These are phyloP conservation scores for Rhynchophorus ferrugineus DNA, from an alignment of 1,140 invertebrate species.

Conservation along the genomic window DNA sequence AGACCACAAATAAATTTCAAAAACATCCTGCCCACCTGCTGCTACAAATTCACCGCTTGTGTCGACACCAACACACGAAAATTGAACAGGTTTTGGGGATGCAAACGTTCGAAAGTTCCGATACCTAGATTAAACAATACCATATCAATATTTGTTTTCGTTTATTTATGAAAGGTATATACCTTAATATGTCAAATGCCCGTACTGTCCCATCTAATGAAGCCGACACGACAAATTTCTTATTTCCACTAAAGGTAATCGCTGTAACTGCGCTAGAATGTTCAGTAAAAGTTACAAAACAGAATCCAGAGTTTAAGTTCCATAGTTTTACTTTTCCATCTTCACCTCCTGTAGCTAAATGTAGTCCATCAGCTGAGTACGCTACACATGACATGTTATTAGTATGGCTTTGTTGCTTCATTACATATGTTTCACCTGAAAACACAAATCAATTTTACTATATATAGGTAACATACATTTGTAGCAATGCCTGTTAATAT, in stretches of 20 bases:
- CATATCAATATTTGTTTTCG: too few relatives aligned
- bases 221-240: constrained; percentile 84
- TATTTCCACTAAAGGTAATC: constrained; percentile 79
- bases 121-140: constrained; percentile 53
- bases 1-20: constrained; percentile 95
- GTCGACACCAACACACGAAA: constrained; percentile 86
- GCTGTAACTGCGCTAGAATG: constrained; percentile 76
- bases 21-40: constrained; percentile 87
- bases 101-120: constrained; percentile 95
- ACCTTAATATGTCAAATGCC: constrained; percentile 86
- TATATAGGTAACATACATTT: too few relatives aligned
- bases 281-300: constrained; percentile 90
- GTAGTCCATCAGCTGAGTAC: constrained; percentile 87
- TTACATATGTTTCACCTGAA: constrained; percentile 81
- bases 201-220: constrained; percentile 93
- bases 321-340: constrained; percentile 96
- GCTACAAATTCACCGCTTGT: constrained; percentile 83
- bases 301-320: constrained; percentile 86
- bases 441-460: neutral
- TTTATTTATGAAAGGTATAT: too few relatives aligned
- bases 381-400: constrained; percentile 79
- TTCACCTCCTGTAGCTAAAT: constrained; percentile 86
- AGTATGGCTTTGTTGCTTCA: constrained; percentile 95
- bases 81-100: constrained; percentile 82
- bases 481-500: too few relatives aligned